These are phyloP conservation scores for Erpornis zantholeuca DNA, from an alignment of 2,113 vertebrate species.

Conservation along the genomic window DNA sequence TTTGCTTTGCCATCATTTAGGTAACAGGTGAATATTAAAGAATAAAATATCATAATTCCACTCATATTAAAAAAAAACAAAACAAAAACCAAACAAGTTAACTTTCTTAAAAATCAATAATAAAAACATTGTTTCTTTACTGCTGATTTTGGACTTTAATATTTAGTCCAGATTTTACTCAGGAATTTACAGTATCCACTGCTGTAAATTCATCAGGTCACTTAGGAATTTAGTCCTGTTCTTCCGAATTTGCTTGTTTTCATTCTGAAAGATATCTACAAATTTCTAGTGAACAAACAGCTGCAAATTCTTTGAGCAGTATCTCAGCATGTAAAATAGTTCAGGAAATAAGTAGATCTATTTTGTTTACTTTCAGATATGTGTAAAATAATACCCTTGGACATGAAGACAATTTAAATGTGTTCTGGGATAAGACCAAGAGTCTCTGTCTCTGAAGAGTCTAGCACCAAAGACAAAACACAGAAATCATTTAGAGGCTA, in stretches of 20 bases:
- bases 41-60: not conserved
- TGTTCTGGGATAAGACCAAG: not conserved
- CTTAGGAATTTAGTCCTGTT: not conserved
- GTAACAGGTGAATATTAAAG: not conserved
- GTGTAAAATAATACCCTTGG: not conserved
- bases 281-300: not conserved
- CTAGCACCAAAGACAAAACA: not conserved
- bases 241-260: not conserved
- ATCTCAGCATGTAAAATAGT: not conserved
- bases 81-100: too few relatives aligned
- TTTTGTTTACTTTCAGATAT: not conserved
- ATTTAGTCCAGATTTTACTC: not conserved
- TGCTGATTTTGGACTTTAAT: not conserved
- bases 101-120: not conserved
- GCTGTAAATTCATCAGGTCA: not conserved
- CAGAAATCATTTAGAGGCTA: not conserved
- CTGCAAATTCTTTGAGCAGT: not conserved
- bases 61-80: not conserved
- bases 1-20: not conserved
- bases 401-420: not conserved
- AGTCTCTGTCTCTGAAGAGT: not conserved
- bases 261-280: not conserved
- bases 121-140: not conserved
- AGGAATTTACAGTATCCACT: not conserved
- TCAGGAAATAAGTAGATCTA: not conserved